Conservation (phyloP, 2,113 vertebrate genomes). For the Neotragus moschatus region DNA sequence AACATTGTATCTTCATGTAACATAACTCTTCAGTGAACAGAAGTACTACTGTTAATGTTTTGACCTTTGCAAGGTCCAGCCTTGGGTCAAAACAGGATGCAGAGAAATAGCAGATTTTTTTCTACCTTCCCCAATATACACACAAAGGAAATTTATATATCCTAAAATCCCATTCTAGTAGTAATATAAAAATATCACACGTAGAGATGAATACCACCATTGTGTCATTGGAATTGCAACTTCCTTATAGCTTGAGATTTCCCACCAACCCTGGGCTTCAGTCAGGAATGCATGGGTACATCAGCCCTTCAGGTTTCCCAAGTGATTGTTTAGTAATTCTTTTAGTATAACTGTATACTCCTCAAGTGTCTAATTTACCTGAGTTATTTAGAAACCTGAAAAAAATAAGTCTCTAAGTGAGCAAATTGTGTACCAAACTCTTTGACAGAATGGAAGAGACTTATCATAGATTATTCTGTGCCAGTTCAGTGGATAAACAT, state of each 20-base stretch:
- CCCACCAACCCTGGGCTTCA: neutral
- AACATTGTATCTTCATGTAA: slow-evolving; percentile 64
- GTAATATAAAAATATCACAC: slow-evolving; percentile 2
- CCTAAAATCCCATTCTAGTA: slow-evolving; percentile 44
- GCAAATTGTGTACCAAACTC: neutral
- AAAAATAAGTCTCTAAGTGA: neutral
- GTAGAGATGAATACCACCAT: neutral
- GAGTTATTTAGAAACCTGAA: slow-evolving; percentile 34
- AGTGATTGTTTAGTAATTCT: neutral
- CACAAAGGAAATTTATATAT: slow-evolving; percentile 28
- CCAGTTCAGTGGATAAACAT: neutral
- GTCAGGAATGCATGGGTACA: neutral
- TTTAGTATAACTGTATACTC: neutral
- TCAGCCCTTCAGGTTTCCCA: neutral
- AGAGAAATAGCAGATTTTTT: slow-evolving; percentile 72
- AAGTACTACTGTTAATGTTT: slow-evolving; percentile 77
- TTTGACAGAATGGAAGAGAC: neutral
- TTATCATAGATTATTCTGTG: neutral
- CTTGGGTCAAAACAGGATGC: slow-evolving; percentile 79
- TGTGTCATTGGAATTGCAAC: neutral
- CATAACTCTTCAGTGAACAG: slow-evolving; percentile 77
- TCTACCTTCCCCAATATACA: slow-evolving; percentile 51
- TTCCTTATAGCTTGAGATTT: neutral
- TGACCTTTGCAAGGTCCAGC: slow-evolving; percentile 82
- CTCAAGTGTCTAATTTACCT: slow-evolving; percentile 35